These are phyloP conservation scores for Daboia siamensis DNA, from an alignment of 2,113 vertebrate species.

Conservation along the genomic window DNA sequence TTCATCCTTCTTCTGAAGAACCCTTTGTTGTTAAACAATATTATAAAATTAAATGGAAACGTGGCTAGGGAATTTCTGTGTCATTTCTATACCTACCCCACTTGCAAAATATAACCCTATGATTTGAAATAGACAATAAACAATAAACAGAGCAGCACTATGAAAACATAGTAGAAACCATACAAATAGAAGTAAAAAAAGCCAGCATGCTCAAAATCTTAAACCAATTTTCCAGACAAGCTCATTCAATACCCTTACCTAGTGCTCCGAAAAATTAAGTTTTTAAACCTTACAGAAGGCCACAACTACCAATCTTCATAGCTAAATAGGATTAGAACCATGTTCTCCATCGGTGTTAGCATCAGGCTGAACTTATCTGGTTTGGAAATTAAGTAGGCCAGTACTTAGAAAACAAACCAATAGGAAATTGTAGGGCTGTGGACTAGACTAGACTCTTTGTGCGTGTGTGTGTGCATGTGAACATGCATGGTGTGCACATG, in stretches of 20 bases:
- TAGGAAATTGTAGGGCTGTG: too few relatives aligned
- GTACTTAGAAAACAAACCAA: too few relatives aligned
- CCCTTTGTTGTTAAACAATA: neutral
- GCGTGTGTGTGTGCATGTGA: too few relatives aligned
- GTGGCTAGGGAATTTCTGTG: neutral
- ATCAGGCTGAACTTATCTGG: too few relatives aligned
- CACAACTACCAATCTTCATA: too few relatives aligned
- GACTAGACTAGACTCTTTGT: too few relatives aligned
- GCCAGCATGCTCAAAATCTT: neutral
- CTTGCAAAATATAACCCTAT: neutral
- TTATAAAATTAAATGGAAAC: neutral
- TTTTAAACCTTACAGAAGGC: too few relatives aligned
- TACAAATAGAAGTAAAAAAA: neutral
- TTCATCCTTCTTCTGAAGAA: neutral
- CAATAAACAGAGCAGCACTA: neutral
- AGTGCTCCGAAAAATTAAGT: neutral
- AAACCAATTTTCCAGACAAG: neutral
- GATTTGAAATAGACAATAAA: neutral
- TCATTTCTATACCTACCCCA: neutral
- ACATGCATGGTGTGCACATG: too few relatives aligned
- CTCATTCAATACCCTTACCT: neutral
- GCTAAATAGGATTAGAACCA: too few relatives aligned
- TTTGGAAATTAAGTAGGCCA: too few relatives aligned
- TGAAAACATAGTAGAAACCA: neutral
- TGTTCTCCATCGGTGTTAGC: too few relatives aligned